Conservation (phyloP, 2,888 invertebrate species). For the Synergus itoensis region DNA sequence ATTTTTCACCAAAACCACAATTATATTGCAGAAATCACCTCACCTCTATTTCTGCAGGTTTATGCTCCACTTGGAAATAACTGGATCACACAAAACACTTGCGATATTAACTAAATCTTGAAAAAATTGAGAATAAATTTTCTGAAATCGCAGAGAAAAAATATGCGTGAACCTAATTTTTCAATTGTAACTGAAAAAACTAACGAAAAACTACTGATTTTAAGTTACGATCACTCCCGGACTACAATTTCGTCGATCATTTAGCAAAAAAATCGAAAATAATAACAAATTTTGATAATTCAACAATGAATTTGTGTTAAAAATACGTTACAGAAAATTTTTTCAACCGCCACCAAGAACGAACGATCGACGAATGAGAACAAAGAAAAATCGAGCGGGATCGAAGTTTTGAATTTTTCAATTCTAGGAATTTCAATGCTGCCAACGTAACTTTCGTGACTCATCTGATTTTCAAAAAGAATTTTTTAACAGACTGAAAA, state of each 20-base stretch:
- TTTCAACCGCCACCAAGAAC: background rate
- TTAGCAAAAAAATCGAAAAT: background rate
- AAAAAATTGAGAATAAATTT: background rate
- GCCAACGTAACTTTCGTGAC: too few species aligned
- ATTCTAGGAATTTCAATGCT: background rate
- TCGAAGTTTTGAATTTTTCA: background rate
- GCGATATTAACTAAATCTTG: background rate
- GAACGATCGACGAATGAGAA: background rate
- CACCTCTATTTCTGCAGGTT: background rate
- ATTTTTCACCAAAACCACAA: too few species aligned
- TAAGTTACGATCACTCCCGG: background rate
- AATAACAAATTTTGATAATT: background rate
- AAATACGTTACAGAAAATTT: background rate
- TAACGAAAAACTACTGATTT: background rate
- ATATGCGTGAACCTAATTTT: background rate
- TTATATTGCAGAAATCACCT: background rate
- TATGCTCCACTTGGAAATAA: background rate
- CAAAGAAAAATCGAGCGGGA: too few species aligned
- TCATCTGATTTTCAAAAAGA: too few species aligned
- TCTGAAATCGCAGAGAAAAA: background rate
- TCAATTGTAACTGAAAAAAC: background rate
- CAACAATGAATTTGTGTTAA: background rate
- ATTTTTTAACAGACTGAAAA: too few species aligned
- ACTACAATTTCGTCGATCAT: background rate
- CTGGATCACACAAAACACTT: background rate